These are phyloP conservation scores for Lissocephala sabroskyi DNA, from an alignment of 2,888 invertebrate species.

Conservation along the genomic window DNA sequence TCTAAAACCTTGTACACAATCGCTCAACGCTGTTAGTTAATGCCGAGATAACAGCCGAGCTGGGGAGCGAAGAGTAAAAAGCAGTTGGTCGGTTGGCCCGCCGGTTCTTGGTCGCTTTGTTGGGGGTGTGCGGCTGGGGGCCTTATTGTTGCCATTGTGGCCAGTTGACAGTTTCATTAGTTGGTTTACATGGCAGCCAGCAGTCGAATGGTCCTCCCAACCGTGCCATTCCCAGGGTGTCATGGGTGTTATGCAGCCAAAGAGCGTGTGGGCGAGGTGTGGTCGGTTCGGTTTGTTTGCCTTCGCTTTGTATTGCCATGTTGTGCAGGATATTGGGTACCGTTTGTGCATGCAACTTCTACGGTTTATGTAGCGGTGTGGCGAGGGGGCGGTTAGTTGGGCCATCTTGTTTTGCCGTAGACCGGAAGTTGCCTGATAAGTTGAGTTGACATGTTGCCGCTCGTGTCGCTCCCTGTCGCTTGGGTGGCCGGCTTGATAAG, in stretches of 20 bases:
- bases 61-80: constrained; percentile 22
- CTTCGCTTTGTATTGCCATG: constrained; percentile 58
- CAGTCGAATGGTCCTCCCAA: background rate
- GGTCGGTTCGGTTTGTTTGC: constrained; percentile 30
- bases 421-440: constrained; percentile 56
- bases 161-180: constrained; percentile 64
- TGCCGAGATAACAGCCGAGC: background rate
- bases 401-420: constrained; percentile 37
- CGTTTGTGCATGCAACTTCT: constrained; percentile 11
- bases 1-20: background rate
- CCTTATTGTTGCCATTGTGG: constrained; percentile 33
- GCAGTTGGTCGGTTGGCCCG: background rate
- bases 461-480: constrained; percentile 1
- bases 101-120: background rate
- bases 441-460: constrained; percentile 43
- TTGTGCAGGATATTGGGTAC: constrained; percentile 58
- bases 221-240: no score
- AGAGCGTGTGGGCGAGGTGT: background rate
- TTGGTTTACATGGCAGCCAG: constrained; percentile 55
- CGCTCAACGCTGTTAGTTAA: background rate
- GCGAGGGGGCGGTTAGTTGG: constrained; percentile 9
- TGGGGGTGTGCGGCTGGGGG: no score
- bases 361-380: constrained; percentile 1
- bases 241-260: no score
- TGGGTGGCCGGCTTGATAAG: background rate